These are phyloP conservation scores for Clanis bilineata DNA, from an alignment of 2,888 invertebrate species.

Conservation along the genomic window DNA sequence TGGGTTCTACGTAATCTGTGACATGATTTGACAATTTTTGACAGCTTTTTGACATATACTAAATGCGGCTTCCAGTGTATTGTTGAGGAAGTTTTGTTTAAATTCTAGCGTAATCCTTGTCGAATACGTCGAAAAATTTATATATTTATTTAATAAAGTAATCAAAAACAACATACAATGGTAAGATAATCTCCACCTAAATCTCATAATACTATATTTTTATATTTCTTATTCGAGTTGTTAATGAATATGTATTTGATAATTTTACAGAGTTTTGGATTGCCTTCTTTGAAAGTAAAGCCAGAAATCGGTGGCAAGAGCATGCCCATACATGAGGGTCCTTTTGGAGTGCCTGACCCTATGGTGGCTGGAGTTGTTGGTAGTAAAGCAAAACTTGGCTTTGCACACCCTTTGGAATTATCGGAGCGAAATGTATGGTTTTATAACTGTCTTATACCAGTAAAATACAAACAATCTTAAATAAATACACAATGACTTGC, in stretches of 20 bases:
- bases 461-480: neutral
- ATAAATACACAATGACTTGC: neutral
- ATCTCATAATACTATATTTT: too few species aligned
- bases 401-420: constrained; percentile 85
- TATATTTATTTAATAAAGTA: constrained; percentile 17
- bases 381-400: constrained; percentile 75
- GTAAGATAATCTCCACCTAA: constrained; percentile 26
- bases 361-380: constrained; percentile 83
- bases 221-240: neutral
- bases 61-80: neutral
- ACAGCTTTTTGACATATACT: constrained; percentile 23
- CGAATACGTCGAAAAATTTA: neutral
- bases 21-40: constrained; percentile 42
- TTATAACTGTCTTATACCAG: neutral
- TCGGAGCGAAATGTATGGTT: constrained; percentile 86
- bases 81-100: neutral
- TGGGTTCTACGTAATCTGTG: constrained; percentile 9
- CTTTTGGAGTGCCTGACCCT: constrained; percentile 85
- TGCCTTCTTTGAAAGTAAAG: constrained; percentile 83
- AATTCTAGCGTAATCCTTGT: neutral
- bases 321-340: constrained; percentile 75
- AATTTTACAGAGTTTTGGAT: constrained; percentile 84
- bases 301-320: constrained; percentile 65
- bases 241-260: neutral
- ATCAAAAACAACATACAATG: constrained; percentile 29